Evolutionary conservation across 2,113 vertebrate genomes (phyloP).

Genomic region (Gavialis gangeticus): DNA sequence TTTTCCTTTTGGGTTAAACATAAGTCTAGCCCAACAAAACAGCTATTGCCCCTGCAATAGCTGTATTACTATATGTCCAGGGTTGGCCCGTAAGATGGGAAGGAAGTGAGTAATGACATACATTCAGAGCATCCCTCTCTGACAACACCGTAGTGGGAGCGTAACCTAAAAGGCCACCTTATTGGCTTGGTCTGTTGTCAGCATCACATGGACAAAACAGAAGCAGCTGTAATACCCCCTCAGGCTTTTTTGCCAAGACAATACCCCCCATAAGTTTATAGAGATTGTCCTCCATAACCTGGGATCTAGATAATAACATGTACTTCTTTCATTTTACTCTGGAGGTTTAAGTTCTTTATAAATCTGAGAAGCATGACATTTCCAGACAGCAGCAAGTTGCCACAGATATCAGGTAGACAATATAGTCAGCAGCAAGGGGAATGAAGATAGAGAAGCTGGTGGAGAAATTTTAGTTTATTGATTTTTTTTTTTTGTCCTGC

Average conservation of each 20-base stretch:
- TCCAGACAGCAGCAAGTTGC: not conserved
- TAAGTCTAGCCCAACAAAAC: too few relatives aligned
- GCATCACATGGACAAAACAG: not conserved
- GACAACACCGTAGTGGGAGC: not conserved
- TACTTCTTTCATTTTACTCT: not conserved
- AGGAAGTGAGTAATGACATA: too few relatives aligned
- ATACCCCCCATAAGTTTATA: not conserved
- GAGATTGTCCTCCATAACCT: not conserved
- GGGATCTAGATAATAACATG: not conserved
- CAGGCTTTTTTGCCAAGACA: slow-evolving; percentile 6
- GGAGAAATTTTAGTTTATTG: slow-evolving; percentile 36
- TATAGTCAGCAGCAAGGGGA: slow-evolving; percentile 11
- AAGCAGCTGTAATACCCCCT: slow-evolving; percentile 12
- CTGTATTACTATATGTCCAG: too few relatives aligned
- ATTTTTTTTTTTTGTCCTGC: slow-evolving; percentile 28
- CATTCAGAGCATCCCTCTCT: too few relatives aligned
- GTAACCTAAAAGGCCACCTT: not conserved
- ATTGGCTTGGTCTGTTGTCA: not conserved
- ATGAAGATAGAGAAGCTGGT: slow-evolving; percentile 43
- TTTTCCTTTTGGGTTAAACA: too few relatives aligned
- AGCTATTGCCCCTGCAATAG: too few relatives aligned
- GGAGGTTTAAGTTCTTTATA: slow-evolving; percentile 42
- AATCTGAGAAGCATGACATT: slow-evolving; percentile 20
- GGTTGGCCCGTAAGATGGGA: too few relatives aligned
- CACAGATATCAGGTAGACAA: not conserved